Evolutionary conservation across 2,113 vertebrate genomes (phyloP).

Genomic region (Lampris incognitus): DNA sequence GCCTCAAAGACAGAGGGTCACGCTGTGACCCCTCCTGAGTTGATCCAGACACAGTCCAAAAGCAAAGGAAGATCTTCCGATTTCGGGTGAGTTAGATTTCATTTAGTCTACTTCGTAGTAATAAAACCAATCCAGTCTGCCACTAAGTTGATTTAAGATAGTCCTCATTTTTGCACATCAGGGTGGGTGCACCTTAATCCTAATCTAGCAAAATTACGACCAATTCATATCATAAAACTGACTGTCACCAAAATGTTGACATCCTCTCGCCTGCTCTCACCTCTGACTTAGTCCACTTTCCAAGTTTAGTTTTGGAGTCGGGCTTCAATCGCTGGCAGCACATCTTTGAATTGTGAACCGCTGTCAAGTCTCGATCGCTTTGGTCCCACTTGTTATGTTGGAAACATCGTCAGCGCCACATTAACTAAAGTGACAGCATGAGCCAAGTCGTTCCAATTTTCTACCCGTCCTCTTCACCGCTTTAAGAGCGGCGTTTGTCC

Average conservation of each 20-base stretch:
- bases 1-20: neutral
- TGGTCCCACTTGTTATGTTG: neutral
- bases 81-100: neutral
- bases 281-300: neutral
- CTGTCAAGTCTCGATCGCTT: neutral
- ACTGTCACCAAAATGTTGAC: neutral
- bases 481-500: slow-evolving; percentile 9
- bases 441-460: neutral
- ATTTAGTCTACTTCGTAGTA: too few species aligned
- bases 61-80: neutral
- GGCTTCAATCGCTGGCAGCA: neutral
- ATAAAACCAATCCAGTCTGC: neutral
- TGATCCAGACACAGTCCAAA: neutral
- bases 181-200: neutral
- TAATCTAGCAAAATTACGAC: too few species aligned
- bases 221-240: neutral
- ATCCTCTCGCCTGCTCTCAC: neutral
- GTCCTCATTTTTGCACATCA: neutral
- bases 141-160: neutral
- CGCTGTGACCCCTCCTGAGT: neutral
- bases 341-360: too few species aligned
- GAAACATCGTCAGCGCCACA: neutral
- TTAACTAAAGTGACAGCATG: too few species aligned
- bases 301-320: neutral
- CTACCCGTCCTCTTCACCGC: slow-evolving; percentile 11